Percentiles rank a stretch among this genome's conserved stretches.
Conservation (phyloP, 2,113 vertebrate species). For the Pongo pygmaeus region DNA sequence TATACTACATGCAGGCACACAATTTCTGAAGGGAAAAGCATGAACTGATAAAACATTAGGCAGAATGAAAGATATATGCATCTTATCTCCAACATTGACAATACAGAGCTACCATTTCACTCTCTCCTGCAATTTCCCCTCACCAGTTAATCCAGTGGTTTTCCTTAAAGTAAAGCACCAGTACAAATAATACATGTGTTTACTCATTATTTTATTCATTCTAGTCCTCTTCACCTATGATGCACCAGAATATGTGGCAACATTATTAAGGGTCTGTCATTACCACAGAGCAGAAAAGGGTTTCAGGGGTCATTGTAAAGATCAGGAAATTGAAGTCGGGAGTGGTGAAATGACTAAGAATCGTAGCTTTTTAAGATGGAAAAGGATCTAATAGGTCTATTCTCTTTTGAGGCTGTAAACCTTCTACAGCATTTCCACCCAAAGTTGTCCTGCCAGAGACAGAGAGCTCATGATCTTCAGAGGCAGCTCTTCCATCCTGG, state of each 20-base stretch:
- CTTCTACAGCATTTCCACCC: not conserved
- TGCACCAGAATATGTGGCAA: not conserved
- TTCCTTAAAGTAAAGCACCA: not conserved
- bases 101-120: not conserved
- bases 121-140: not conserved
- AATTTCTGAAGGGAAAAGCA: conserved; percentile 77
- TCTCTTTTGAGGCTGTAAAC: not conserved
- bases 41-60: conserved; percentile 70
- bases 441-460: not conserved
- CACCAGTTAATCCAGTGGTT: not conserved
- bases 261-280: not conserved
- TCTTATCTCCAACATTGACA: not conserved
- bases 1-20: conserved; percentile 79
- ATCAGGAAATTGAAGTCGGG: not conserved
- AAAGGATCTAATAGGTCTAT: not conserved
- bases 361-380: not conserved
- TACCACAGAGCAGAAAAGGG: not conserved
- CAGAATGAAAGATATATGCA: conserved; percentile 65
- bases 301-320: not conserved
- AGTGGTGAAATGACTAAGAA: not conserved
- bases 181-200: not conserved
- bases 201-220: not conserved
- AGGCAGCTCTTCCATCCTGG: not conserved
- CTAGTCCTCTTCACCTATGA: not conserved
- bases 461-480: not conserved